Conservation (phyloP, 1,140 invertebrate species). For the Vanessa tameamea region DNA sequence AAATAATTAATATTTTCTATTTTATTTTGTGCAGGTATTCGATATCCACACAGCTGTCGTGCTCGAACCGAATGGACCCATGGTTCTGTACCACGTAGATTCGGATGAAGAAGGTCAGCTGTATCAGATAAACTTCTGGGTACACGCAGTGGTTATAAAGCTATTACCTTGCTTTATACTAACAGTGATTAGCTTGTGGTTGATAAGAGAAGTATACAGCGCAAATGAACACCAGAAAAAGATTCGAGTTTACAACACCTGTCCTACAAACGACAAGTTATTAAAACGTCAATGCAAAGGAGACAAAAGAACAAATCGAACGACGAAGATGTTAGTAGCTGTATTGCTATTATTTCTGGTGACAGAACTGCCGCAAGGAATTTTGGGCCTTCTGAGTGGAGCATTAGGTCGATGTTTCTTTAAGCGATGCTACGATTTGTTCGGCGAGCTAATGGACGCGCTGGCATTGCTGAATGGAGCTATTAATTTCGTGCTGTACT, state of each 20-base stretch:
- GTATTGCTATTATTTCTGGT: slow-evolving; percentile 92
- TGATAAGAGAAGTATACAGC: slow-evolving; percentile 86
- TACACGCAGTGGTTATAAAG: slow-evolving; percentile 92
- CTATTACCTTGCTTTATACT: slow-evolving; percentile 91
- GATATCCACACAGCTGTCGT: slow-evolving; percentile 70
- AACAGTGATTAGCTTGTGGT: slow-evolving; percentile 89
- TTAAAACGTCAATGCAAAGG: slow-evolving; percentile 85
- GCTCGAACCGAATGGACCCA: slow-evolving; percentile 71
- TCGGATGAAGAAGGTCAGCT: slow-evolving; percentile 82
- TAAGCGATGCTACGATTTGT: slow-evolving; percentile 86
- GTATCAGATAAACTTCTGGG: slow-evolving; percentile 89
- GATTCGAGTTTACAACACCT: slow-evolving; percentile 63
- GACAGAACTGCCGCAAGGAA: slow-evolving; percentile 92
- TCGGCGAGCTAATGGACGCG: slow-evolving; percentile 95
- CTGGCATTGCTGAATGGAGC: slow-evolving; percentile 94
- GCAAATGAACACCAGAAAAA: slow-evolving; percentile 73
- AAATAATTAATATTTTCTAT: not conserved
- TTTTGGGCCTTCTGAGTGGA: slow-evolving; percentile 87
- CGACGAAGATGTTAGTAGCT: slow-evolving; percentile 94
- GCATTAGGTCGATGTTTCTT: slow-evolving; percentile 88
- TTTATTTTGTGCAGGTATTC: slow-evolving; percentile 55
- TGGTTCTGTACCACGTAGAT: slow-evolving; percentile 85
- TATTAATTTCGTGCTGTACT: slow-evolving; percentile 97
- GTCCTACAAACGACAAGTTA: slow-evolving; percentile 74
- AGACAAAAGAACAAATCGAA: slow-evolving; percentile 85